Evolutionary conservation across 2,888 invertebrate species (phyloP), one percentile per base, ranked within the genome.

Genomic region (Melikaiella ostensackeni): DNA sequence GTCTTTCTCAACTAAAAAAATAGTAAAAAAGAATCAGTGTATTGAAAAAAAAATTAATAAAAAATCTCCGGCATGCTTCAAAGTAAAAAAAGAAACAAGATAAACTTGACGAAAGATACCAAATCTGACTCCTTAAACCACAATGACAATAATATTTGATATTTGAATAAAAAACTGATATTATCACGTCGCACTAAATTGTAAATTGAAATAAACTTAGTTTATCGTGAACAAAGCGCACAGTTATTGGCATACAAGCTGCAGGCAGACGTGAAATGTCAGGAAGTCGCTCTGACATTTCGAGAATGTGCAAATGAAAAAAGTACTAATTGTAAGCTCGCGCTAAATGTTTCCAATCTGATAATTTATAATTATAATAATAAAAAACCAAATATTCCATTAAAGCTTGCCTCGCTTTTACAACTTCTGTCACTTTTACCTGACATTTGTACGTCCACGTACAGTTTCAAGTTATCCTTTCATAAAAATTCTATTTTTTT

Each of bases 261-360:
- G 70, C 70, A 70, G 70, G 70, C 70, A 70, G 70, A 70, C 70
- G 70, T 55, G 70, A 70, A 55, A 55, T 70, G 70, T 70, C 50
- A 70, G 70, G 70, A 70, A 70, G 46, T 70, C 50, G 50, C 30
- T 70, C 70, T 70, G 70, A 70, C 70, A 70, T 70, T 70, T 70
- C 70, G 70, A 50, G 6, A 70, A 50, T 70, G 33, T 70, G 70
- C 70, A 70, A 50, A 70, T 33, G n/a, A 46, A 66, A 66, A 27
- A 50, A 66, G 19, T 55, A 11, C 19, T n/a, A 38, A 38, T 38
- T 16, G 13, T 38, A 70, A 70, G 70, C 70, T 70, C 70, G 70
- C 21, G 70, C 19, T 70, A 21, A n/a, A n/a, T 59, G n/a, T n/a
- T 24, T 35, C 35, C 33, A n/a, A 33, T 63, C 21, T 11, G 35